Conservation (phyloP, 2,113 vertebrate species). For the Pseudois nayaur region DNA sequence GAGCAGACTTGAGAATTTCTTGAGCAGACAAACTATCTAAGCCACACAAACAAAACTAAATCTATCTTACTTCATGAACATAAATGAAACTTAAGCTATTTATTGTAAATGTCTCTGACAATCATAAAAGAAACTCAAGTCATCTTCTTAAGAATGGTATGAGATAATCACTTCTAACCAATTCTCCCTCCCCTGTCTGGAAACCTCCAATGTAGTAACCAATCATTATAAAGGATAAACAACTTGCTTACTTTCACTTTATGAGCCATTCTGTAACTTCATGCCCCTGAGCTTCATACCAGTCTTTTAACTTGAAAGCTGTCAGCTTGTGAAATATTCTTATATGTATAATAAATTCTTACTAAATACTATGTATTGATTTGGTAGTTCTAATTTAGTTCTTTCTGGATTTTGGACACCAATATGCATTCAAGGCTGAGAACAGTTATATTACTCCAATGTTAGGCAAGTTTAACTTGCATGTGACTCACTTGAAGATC, state of each 20-base stretch:
- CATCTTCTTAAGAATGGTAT: neutral
- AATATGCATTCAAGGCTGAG: neutral
- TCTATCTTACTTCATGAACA: neutral
- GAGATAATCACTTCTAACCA: neutral
- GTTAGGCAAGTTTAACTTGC: neutral
- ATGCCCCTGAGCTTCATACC: neutral
- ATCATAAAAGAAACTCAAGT: neutral
- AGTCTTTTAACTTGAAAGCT: constrained; percentile 7
- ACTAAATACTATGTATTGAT: neutral
- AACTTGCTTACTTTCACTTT: neutral
- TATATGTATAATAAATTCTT: neutral
- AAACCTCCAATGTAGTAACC: neutral
- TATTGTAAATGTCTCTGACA: neutral
- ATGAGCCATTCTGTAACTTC: neutral
- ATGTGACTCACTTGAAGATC: neutral
- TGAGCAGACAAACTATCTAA: neutral
- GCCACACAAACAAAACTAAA: neutral
- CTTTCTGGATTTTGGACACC: neutral
- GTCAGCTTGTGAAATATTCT: neutral
- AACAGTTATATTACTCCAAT: neutral
- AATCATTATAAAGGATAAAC: neutral
- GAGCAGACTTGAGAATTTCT: neutral
- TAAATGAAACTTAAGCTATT: neutral
- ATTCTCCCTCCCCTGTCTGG: neutral
- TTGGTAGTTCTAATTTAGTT: neutral